Evolutionary conservation across 2,113 vertebrate species (phyloP).

Genomic region (Oenanthe oenanthe): DNA sequence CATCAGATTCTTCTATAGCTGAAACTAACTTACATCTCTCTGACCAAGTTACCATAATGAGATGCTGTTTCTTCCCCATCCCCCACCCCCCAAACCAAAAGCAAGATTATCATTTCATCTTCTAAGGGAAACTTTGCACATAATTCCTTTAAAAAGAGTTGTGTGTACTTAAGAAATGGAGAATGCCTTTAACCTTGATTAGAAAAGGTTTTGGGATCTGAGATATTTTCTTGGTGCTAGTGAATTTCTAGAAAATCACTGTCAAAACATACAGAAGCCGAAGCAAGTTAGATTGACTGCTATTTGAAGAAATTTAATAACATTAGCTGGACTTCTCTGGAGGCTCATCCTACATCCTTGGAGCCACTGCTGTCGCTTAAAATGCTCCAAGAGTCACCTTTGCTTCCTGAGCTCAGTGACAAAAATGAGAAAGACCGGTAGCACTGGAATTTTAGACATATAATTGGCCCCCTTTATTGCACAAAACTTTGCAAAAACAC

Average conservation of each 20-base stretch:
- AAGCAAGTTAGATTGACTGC: neutral
- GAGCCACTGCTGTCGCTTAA: neutral
- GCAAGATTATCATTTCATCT: neutral
- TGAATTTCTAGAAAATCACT: neutral
- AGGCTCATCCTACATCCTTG: neutral
- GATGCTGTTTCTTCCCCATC: neutral
- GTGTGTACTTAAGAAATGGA: neutral
- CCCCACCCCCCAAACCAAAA: neutral
- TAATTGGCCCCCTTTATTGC: neutral
- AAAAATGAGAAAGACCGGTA: neutral
- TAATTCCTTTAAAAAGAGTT: neutral
- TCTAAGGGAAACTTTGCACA: neutral
- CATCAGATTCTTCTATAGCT: conserved; percentile 72
- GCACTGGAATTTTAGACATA: neutral
- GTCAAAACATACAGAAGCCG: neutral
- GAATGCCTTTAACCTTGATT: neutral
- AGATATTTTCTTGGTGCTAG: neutral
- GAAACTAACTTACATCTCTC: conserved; percentile 63
- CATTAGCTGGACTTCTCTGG: neutral
- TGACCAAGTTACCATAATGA: conserved; percentile 56
- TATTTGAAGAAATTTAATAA: neutral
- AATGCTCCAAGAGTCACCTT: neutral
- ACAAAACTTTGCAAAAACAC: neutral
- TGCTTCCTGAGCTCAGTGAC: neutral
- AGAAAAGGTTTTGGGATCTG: neutral